Conservation (phyloP, 2,113 vertebrate genomes). For the Petromus typicus region DNA sequence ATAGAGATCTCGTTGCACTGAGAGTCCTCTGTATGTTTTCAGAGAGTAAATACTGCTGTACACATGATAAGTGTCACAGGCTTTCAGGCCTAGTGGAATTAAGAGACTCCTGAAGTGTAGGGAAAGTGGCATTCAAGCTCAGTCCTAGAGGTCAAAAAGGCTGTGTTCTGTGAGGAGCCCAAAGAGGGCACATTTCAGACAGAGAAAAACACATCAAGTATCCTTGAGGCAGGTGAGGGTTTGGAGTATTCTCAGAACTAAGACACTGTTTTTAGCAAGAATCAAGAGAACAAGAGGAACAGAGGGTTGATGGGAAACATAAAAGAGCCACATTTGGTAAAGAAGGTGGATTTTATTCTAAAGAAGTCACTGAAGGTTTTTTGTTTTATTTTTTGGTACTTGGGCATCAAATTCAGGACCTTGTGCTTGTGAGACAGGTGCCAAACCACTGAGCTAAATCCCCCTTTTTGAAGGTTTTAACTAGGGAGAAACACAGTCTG, state of each 20-base stretch:
- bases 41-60: background rate
- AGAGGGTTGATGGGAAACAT: rapidly evolving
- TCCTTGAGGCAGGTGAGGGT: background rate
- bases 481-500: no score
- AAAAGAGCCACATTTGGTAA: background rate
- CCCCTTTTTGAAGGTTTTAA: no score
- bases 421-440: no score
- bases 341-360: background rate
- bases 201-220: background rate
- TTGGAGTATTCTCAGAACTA: background rate
- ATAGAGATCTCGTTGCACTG: background rate
- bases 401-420: no score
- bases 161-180: background rate
- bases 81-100: background rate
- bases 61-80: background rate
- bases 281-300: background rate
- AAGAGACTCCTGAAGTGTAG: background rate
- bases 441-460: no score
- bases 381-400: no score
- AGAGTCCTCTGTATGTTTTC: background rate
- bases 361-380: background rate
- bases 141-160: background rate
- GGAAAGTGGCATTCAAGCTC: background rate
- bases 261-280: background rate
- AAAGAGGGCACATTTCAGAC: background rate